phyloP scores from a whole-genome alignment of 2,888 invertebrate species.

The Dryobotodes eremita region DNA sequence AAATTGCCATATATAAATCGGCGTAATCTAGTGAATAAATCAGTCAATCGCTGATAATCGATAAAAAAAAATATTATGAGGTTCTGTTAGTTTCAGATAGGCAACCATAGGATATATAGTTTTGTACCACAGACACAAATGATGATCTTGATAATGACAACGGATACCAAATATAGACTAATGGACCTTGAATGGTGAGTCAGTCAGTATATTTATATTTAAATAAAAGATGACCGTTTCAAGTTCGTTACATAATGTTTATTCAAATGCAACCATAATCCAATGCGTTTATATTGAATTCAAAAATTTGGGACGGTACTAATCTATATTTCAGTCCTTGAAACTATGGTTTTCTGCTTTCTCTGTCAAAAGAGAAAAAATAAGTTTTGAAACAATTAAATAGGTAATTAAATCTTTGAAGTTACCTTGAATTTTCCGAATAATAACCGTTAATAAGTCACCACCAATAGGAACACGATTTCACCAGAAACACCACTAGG shows the following conservation, averaged over 20 bases:
- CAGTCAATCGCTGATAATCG: slow-evolving; percentile 1
- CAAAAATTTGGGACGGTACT: not conserved
- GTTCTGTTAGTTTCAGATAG: not conserved
- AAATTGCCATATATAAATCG: not conserved
- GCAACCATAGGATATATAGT: not conserved
- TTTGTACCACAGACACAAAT: slow-evolving; percentile 29
- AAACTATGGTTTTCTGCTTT: slow-evolving; percentile 28
- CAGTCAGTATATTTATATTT: slow-evolving; percentile 41
- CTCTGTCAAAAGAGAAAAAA: not conserved
- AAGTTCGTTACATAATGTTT: slow-evolving; percentile 51
- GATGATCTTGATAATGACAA: slow-evolving; percentile 42
- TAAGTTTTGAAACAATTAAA: slow-evolving; percentile 5
- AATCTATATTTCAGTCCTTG: slow-evolving; percentile 14
- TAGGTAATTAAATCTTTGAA: slow-evolving; percentile 4
- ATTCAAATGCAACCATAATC: slow-evolving; percentile 30
- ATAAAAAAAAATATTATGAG: not conserved
- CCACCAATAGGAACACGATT: slow-evolving; percentile 46
- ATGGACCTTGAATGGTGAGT: slow-evolving; percentile 60
- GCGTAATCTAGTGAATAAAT: not conserved
- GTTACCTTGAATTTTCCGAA: slow-evolving; percentile 57
- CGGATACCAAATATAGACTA: slow-evolving; percentile 35
- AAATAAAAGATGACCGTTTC: slow-evolving; percentile 54
- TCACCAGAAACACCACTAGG: slow-evolving; percentile 59
- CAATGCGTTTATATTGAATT: slow-evolving; percentile 2
- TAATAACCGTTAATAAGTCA: slow-evolving; percentile 36